Percentiles rank a stretch among this genome's conserved stretches.
Conservation (phyloP, 2,888 invertebrate species). For the Steromphala cineraria region DNA sequence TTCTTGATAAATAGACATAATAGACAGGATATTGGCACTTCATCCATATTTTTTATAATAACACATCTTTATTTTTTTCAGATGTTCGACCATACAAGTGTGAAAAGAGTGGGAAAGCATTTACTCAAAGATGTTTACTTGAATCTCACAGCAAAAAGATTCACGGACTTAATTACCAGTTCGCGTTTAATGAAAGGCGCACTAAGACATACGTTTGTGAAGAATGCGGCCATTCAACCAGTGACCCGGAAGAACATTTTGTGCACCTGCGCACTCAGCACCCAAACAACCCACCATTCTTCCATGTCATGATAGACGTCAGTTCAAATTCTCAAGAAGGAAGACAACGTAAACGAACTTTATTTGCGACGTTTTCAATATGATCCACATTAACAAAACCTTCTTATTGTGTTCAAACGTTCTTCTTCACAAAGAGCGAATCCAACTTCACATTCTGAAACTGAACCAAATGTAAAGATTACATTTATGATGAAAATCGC, state of each 20-base stretch:
- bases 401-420: too few relatives aligned
- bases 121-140: slow-evolving; percentile 98
- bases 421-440: too few relatives aligned
- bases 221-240: slow-evolving; percentile 98
- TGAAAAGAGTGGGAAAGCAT: slow-evolving; percentile 97
- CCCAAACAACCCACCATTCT: slow-evolving; percentile 86
- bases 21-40: too few relatives aligned
- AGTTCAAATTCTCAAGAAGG: slow-evolving; percentile 80
- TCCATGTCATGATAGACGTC: slow-evolving; percentile 97
- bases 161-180: slow-evolving; percentile 96
- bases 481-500: too few relatives aligned
- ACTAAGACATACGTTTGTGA: slow-evolving; percentile 99
- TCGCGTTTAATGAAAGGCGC: slow-evolving; percentile 97
- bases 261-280: slow-evolving; percentile 87
- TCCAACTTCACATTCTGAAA: too few relatives aligned
- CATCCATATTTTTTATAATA: neutral
- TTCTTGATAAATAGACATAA: too few relatives aligned
- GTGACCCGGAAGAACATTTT: slow-evolving; percentile 96
- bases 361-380: too few relatives aligned
- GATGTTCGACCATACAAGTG: slow-evolving; percentile 99
- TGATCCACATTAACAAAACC: too few relatives aligned
- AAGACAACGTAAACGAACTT: neutral
- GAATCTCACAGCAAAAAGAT: slow-evolving; percentile 99
- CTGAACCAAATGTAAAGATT: too few relatives aligned
- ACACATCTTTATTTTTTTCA: slow-evolving; percentile 62